Percentiles rank a stretch among this genome's conserved stretches.
These are phyloP conservation scores for Alloscopus bannaensis DNA, from an alignment of 2,888 invertebrate species.

Conservation along the genomic window DNA sequence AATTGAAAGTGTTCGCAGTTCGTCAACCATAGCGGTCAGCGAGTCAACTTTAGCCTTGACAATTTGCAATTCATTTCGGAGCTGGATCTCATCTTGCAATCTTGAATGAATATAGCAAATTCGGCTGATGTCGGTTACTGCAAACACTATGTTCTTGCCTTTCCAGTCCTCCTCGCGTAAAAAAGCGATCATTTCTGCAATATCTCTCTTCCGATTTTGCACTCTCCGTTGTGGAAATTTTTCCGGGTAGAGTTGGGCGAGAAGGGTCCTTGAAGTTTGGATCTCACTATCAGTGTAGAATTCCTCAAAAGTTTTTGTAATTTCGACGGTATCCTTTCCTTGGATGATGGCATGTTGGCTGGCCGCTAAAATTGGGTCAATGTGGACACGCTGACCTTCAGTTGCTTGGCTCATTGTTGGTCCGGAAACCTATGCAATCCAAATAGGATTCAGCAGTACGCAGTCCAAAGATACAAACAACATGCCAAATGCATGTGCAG, in stretches of 20 bases:
- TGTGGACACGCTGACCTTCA: no score
- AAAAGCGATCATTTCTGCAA: background rate
- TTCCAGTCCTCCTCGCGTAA: no score
- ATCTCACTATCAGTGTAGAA: background rate
- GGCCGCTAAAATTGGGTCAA: no score
- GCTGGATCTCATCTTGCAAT: slow-evolving; percentile 6
- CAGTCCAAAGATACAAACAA: no score
- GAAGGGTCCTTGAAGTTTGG: background rate
- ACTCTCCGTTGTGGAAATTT: background rate
- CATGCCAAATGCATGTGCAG: no score
- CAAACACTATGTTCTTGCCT: background rate
- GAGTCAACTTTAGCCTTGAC: background rate
- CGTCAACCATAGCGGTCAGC: background rate
- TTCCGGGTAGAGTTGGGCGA: background rate
- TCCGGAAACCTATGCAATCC: no score
- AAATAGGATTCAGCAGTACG: no score
- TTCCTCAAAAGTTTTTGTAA: background rate
- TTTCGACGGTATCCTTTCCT: no score
- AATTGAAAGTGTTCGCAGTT: background rate
- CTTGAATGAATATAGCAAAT: background rate
- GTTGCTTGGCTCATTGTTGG: no score
- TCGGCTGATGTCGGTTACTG: background rate
- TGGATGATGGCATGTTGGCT: no score
- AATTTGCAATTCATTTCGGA: slow-evolving; percentile 3
- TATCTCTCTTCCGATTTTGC: background rate